Evolutionary conservation across 2,888 invertebrate genomes (phyloP), one percentile per base, ranked within the genome.

Genomic region (Agelastica alni): DNA sequence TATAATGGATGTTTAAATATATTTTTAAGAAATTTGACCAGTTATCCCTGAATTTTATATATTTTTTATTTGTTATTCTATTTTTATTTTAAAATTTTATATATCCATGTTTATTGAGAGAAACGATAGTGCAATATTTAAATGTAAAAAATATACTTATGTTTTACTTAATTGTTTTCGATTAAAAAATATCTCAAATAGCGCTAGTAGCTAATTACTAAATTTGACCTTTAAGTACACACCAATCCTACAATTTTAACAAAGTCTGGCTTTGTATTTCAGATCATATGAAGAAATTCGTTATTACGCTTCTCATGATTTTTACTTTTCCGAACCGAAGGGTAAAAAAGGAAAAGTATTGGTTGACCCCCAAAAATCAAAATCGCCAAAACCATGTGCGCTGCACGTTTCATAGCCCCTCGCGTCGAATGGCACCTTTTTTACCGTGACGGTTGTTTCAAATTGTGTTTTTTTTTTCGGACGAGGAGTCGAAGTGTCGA

Each of bases 11-110:
- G 31, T 53, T 32, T 57, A 60, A 52, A 41, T 58, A 47, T 56
- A 30, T 58, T 47, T 43, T 53, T 56, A 44, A 47, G 45, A 43
- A 37, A 51, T 64, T 44, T 52, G 44, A 62, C 58, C 58, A 62
- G 59, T 65, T 62, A 65, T 66, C 64, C 59, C 58, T 63, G 60
- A 60, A 49, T 56, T 56, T 60, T 65, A 62, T 67, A 65, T 66
- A 66, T 68, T 65, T 68, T 67, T 69, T 67, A 67, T 66, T 66
- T 66, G 70, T 70, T 70, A 67, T 65, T 60, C 66, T 68, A 66
- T 65, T 66, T 67, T 68, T 68, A 66, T 61, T 66, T 61, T 63
- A 57, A 64, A 61, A 62, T 62, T 65, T 69, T 67, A 68, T 70
- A 65, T 69, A 68, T 66, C 65, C 68, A 66, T 67, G 65, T 66